A percentile compares a stretch with the other conserved stretches of the same genome.
These are phyloP conservation scores for Notamacropus eugenii DNA, from an alignment of 2,797 vertebrate genomes.

Conservation along the genomic window DNA sequence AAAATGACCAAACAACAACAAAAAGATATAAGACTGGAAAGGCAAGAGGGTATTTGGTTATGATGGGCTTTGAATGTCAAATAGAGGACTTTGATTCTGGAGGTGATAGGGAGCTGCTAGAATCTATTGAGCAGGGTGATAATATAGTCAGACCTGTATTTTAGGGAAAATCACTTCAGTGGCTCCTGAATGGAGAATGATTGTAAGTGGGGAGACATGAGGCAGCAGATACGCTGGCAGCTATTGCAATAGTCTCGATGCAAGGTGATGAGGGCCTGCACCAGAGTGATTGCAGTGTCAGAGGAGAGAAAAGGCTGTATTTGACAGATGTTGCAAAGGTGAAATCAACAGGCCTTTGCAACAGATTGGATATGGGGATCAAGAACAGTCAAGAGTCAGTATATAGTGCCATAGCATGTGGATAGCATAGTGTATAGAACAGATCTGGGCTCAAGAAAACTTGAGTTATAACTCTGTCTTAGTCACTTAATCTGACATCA, in stretches of 20 bases:
- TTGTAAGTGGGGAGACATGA: background rate
- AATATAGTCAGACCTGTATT: background rate
- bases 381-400: background rate
- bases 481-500: background rate
- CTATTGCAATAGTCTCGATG: too few relatives aligned
- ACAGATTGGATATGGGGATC: background rate
- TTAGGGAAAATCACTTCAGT: background rate
- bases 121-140: background rate
- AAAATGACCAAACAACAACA: too few relatives aligned
- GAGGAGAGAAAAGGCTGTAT: fast-evolving
- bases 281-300: background rate
- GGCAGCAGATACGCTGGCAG: background rate
- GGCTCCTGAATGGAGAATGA: background rate
- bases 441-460: background rate
- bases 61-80: background rate
- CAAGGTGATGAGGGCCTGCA: too few relatives aligned
- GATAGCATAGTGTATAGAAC: background rate
- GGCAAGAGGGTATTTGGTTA: background rate
- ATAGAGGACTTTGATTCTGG: background rate
- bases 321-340: background rate
- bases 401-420: background rate
- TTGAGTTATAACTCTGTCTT: background rate
- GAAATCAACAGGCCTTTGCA: background rate
- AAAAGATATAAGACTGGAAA: background rate
- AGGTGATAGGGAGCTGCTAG: background rate